Evolutionary conservation across 2,888 invertebrate species (phyloP), one percentile per base, ranked within the genome.

Genomic region (Eupithecia tripunctaria): DNA sequence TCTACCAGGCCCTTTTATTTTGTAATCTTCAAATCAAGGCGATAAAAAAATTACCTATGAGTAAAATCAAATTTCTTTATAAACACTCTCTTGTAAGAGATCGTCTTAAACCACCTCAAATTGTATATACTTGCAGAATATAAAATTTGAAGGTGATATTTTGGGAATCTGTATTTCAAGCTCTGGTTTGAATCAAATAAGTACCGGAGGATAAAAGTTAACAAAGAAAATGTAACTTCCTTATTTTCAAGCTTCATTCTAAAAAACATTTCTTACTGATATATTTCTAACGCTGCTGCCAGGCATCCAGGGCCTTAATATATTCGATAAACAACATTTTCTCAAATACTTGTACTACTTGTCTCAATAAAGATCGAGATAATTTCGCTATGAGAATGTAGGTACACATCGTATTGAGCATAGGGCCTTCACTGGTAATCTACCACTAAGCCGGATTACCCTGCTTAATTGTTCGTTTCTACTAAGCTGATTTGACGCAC

Each of bases 391-490:
- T 47, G 14, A 71, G 38, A 64, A 64, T 85, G 88, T n/a, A n/a
- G n/a, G n/a, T 56, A 25, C 56, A 21, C 88, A 91, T 21, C 82
- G 82, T 83, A 82, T 83, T 85, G 82, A 82, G 88, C 88, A 88
- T 91, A 89, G 91, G 86, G 89, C 89, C 87, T 89, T 88, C 87
- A 86, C 84, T 81, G 84, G 88, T 92, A 92, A 92, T 91, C 92
- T 91, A 83, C 86, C 86, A 83, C 86, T 89, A 91, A 91, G 90
- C 91, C 86, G 91, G 91, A 91, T 93, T 92, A 92, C 88, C 84
- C 86, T 88, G 89, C 88, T 86, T 87, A 85, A 88, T 88, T 88
- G 88, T 87, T 86, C 86, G 84, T 83, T 84, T 82, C 84, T 82
- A 87, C 86, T 87, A 89, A 89, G 88, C 86, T 85, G 84, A 86